A percentile compares a stretch with the other conserved stretches of the same genome.
phyloP scores from a whole-genome alignment of 2,888 invertebrate genomes.

The Geophilus truncorum region DNA sequence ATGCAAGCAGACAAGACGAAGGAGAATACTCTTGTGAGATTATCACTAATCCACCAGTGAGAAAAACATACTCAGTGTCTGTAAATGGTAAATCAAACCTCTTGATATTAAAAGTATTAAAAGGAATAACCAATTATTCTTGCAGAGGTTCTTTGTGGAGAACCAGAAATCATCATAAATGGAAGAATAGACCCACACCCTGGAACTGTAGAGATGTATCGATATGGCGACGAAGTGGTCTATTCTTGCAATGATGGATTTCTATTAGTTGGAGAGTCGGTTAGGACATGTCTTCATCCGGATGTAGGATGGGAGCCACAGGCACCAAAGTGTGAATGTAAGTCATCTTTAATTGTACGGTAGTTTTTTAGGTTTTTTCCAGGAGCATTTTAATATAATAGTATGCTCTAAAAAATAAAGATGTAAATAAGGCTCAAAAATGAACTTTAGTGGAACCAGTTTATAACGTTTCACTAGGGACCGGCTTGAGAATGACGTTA shows the following conservation, averaged over 20 bases:
- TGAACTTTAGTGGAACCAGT: no score
- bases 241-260: slow-evolving; percentile 36
- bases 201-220: neutral
- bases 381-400: no score
- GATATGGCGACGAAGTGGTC: slow-evolving; percentile 33
- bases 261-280: neutral
- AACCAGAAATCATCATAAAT: slow-evolving; percentile 14
- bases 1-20: slow-evolving; percentile 34
- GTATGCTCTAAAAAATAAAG: no score
- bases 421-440: no score
- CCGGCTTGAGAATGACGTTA: no score
- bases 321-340: slow-evolving; percentile 36
- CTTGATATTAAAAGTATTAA: neutral
- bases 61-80: neutral
- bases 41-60: slow-evolving; percentile 23
- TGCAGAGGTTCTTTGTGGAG: slow-evolving; percentile 35
- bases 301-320: slow-evolving; percentile 32
- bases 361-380: no score
- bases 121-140: no score
- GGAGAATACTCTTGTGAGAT: slow-evolving; percentile 36
- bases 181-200: slow-evolving; percentile 20
- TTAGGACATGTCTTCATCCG: slow-evolving; percentile 33
- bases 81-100: slow-evolving; percentile 28
- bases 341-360: no score
- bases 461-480: no score